Percentiles rank a stretch among this genome's conserved stretches.
phyloP scores from a whole-genome alignment of 64 coral and sea anemone genomes.

The Porites australiensis region DNA sequence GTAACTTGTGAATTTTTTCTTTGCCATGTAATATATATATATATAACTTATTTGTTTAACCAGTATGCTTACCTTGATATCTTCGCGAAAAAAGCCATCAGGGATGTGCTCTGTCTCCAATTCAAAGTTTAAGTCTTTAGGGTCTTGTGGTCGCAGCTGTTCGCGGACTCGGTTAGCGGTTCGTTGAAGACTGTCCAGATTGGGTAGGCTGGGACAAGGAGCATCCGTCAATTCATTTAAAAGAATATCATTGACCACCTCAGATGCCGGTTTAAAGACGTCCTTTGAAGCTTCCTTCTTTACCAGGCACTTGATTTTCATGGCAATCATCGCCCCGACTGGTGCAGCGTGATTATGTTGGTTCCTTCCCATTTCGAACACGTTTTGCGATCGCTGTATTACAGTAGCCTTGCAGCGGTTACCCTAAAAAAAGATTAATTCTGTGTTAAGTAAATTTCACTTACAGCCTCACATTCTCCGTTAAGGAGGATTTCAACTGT shows the following conservation, averaged over 20 bases:
- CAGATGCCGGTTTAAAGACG: neutral
- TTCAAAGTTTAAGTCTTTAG: conserved; percentile 42
- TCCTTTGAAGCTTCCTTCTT: neutral
- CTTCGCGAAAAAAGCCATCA: conserved; percentile 24
- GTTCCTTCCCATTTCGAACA: neutral
- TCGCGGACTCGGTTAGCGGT: conserved; percentile 5
- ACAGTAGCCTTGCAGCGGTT: neutral
- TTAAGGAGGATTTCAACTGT: too few species aligned
- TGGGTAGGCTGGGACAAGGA: conserved; percentile 21
- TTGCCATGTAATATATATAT: too few species aligned
- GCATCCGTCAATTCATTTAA: neutral
- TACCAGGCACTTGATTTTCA: neutral
- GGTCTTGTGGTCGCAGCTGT: conserved; percentile 2
- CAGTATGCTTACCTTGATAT: conserved; percentile 36
- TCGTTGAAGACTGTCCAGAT: neutral
- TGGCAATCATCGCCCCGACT: neutral
- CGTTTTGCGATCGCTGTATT: neutral
- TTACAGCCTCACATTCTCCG: too few species aligned
- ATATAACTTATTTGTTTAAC: too few species aligned
- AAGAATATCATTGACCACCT: neutral
- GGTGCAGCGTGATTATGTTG: neutral
- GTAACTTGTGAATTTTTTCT: too few species aligned
- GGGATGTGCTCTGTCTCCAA: conserved; percentile 30
- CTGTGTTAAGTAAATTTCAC: too few species aligned
- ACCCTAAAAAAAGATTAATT: neutral